Evolutionary conservation across 2,113 vertebrate genomes (phyloP), one percentile per base, ranked within the genome.

Genomic region (Merops nubicus): DNA sequence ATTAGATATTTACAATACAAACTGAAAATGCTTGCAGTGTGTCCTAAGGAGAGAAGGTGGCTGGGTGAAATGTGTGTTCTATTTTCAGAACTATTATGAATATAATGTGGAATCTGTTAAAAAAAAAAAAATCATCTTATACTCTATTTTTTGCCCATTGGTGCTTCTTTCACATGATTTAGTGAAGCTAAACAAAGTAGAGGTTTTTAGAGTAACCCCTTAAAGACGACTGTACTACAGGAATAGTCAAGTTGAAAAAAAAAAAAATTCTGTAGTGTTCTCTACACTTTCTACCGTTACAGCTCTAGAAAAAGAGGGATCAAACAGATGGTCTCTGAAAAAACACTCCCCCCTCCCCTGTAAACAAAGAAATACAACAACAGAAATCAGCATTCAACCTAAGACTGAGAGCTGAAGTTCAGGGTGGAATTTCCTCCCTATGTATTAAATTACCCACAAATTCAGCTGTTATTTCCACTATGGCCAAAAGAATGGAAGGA

Each of bases 221-320:
- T n/a, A n/a, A 94, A 74, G 19, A 83, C 6, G 1, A 62, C 2
- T 3, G 0, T 6, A 42, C 6, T 76, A 85, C n/a, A 88, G 13
- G 7, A 38, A 19, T 12, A 47, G 10, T 21, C 15, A 69, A 69
- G 40, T 15, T 68, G 3, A 22, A 67, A 47, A 86, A 75, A 75
- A 62, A 28, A 0, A 1, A 9, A 3, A 22, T 10, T 47, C 16
- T 43, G 3, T 15, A 29, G 6, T 11, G 26, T 68, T 60, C 51
- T 73, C 10, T 83, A 68, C 5, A 6, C 3, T 68, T 11, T 34
- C 26, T 47, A 40, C 53, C 8, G 63, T 60, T 33, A 51, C 7
- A 90, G 6, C 21, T 83, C 15, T 14, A 65, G 25, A 75, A 80
- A 74, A 82, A 82, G 8, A n/a, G 5, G 4, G 7, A 67, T 14